A percentile compares a stretch with the other conserved stretches of the same genome.
Evolutionary conservation across 1,140 invertebrate genomes (phyloP).

Genomic region (Cyclina sinensis): DNA sequence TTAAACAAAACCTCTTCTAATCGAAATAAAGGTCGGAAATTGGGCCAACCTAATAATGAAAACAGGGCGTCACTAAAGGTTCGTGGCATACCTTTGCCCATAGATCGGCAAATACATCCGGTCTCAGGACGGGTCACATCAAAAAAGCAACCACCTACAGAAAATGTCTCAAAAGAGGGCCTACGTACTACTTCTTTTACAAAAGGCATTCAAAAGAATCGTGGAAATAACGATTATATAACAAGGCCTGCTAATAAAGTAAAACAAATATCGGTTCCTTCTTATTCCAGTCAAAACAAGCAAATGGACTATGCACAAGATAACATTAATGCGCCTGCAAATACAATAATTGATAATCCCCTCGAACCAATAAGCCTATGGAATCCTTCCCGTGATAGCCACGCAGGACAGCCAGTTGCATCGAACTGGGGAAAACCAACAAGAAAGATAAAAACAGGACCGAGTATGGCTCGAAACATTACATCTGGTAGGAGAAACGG

Average conservation of each 20-base stretch:
- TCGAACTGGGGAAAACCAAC: neutral
- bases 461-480: neutral
- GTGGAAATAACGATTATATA: neutral
- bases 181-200: too few species aligned
- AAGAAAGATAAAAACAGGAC: neutral
- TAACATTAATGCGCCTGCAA: neutral
- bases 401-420: neutral
- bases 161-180: neutral
- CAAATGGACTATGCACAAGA: neutral
- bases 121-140: neutral
- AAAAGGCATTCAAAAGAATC: neutral
- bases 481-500: neutral
- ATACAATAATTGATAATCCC: neutral
- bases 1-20: neutral
- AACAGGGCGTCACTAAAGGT: too few species aligned
- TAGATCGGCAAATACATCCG: neutral
- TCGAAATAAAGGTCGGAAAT: too few species aligned
- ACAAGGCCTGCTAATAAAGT: neutral
- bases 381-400: neutral
- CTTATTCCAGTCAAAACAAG: neutral
- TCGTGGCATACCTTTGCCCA: neutral
- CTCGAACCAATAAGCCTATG: conserved; percentile 33
- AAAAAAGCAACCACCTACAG: neutral
- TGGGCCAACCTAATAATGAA: too few species aligned
- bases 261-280: neutral